phyloP scores from a whole-genome alignment of 2,113 vertebrate species.

The Microtus montanus region DNA sequence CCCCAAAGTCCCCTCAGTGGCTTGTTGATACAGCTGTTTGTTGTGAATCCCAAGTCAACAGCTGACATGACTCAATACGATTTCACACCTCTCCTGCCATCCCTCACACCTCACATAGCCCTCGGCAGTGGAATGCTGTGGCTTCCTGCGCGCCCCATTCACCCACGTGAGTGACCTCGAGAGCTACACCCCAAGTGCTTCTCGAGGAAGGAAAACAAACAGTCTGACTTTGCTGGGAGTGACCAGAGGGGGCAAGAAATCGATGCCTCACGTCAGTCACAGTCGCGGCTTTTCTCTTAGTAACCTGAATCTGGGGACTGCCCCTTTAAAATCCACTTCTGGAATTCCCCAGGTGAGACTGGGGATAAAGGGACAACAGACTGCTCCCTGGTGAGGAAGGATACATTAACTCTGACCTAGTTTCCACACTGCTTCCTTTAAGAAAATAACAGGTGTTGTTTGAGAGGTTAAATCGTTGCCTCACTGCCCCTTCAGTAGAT shows the following conservation, averaged over 20 bases:
- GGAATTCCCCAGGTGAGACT: conserved; percentile 53
- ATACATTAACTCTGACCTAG: conserved; percentile 64
- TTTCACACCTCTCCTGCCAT: not conserved
- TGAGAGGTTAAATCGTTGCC: conserved; percentile 19
- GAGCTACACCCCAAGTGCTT: conserved; percentile 68
- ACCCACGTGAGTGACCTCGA: rapidly evolving
- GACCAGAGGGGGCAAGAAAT: conserved; percentile 65
- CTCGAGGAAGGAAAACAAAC: conserved; percentile 75
- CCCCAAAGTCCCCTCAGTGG: conserved; percentile 1
- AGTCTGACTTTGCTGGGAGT: conserved; percentile 63
- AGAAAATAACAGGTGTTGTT: conserved; percentile 43
- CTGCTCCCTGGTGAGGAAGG: conserved; percentile 63
- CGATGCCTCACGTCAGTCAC: not conserved
- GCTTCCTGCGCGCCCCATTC: not conserved
- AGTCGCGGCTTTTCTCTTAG: conserved; percentile 35
- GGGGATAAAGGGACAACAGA: conserved; percentile 71
- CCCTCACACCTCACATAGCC: not conserved
- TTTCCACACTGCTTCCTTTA: conserved; percentile 60
- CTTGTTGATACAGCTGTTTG: conserved; percentile 66
- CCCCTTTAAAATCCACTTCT: conserved; percentile 81
- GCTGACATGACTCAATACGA: conserved; percentile 65
- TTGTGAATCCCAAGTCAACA: conserved; percentile 57
- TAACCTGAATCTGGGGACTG: conserved; percentile 65
- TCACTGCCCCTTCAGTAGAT: not conserved
- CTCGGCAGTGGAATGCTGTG: rapidly evolving